Evolutionary conservation across 1,140 invertebrate genomes (phyloP), one percentile per base, ranked within the genome.

Genomic region (Schmidtea mediterranea): DNA sequence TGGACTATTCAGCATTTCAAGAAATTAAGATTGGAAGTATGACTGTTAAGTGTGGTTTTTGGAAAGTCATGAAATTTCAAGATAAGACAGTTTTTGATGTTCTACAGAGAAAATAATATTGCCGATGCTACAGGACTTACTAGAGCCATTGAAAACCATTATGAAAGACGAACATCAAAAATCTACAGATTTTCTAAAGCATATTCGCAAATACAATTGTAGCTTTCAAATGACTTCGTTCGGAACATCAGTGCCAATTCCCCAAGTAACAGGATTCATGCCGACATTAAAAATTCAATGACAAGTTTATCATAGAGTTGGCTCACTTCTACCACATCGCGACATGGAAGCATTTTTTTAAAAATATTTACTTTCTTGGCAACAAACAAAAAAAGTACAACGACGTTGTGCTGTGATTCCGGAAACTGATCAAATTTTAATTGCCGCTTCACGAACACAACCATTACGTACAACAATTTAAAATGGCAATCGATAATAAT

Each of bases 211-310:
- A 51, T 63, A 60, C 56, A 67, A 67, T 60, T 58, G 21, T 45
- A 57, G 56, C 18, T 66, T 69, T 49, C 55, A 59, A 52, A 64
- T 65, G 57, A 62, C 58, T 45, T 64, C n/a, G n/a, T n/a, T n/a
- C n/a, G n/a, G n/a, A n/a, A n/a, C n/a, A n/a, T n/a, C n/a, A n/a
- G n/a, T n/a, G 60, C 49, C 59, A 65, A 55, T 57, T 58, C 48
- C 58, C 58, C 55, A 57, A 56, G 48, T 52, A 51, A 49, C 51
- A 49, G 54, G 56, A 54, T 59, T 58, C 53, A 55, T 57, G 53
- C 53, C 60, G 23, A 62, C 58, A 51, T 68, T 65, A 52, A 63
- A 63, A 56, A 60, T 69, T 43, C 61, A 68, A 59, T 63, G 68
- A 26, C 63, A 68, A 52, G 55, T 67, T n/a, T 70, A 69, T 52